Evolutionary conservation across 2,797 vertebrate species (phyloP), one percentile per base, ranked within the genome.

Genomic region (Syngnathus rostellatus): DNA sequence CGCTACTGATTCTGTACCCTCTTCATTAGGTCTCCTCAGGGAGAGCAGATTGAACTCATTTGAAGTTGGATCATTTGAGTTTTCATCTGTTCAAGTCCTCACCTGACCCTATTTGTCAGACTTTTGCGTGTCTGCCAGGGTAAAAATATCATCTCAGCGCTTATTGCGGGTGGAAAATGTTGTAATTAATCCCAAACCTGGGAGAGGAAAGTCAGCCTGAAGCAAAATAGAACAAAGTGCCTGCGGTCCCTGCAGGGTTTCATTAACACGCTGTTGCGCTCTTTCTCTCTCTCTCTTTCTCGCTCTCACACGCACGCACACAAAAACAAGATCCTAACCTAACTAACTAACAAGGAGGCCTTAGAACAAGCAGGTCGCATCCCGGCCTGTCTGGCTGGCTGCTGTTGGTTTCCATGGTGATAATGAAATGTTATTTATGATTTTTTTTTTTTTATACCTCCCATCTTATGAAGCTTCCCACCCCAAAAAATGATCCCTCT

Each of bases 311-410:
- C 79, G 82, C 68, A 8, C 80, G 6, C 53, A 55, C 14, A 45
- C 5, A 14, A 84, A 68, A 86, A 85, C 81, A 86, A 75, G 83
- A 83, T 80, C 86, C 84, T 83, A 23, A 23, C 23, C 23, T 23
- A 89, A 85, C 86, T 81, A 86, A 85, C 82, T 79, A 78, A 79
- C 76, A 65, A 74, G 65, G 67, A 69, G 77, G 81, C 73, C 81
- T 86, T 37, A 31, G 85, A 86, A 87, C 79, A 86, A 88, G 85
- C 81, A 79, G 81, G 84, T 85, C 83, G 84, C 81, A 80, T 81
- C 71, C 66, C 64, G 45, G 78, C 80, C 78, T 83, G 73, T 8
- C 38, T 58, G 31, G 8, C 17, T 57, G 73, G 72, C 78, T 77
- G 77, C 83, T 68, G 71, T 74, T 73, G 73, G 84, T 87, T 85